Conservation (phyloP, 2,113 vertebrate species). For the Pantherophis guttatus region DNA sequence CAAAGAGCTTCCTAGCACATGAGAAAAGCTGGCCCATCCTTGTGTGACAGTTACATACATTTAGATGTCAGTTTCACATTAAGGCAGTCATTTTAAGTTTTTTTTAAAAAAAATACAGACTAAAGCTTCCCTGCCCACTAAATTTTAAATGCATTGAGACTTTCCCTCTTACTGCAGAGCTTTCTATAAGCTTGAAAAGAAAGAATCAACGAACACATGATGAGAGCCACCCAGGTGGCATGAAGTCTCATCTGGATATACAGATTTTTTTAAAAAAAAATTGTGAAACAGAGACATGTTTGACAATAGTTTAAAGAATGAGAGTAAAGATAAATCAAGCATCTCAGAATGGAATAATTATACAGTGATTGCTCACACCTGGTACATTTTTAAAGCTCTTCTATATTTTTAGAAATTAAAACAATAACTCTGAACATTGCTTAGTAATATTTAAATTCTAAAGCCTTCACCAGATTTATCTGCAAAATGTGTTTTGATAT, state of each 20-base stretch:
- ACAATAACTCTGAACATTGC: background rate
- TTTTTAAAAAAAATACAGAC: conserved; percentile 6
- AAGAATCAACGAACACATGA: conserved; percentile 2
- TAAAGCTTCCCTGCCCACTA: conserved; percentile 38
- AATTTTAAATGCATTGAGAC: conserved; percentile 19
- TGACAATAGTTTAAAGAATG: conserved; percentile 30
- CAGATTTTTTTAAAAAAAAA: conserved; percentile 18
- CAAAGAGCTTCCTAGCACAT: background rate
- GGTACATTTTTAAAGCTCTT: conserved; percentile 7
- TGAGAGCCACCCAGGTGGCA: conserved; percentile 34
- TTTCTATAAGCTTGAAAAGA: conserved; percentile 19
- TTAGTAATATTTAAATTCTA: background rate
- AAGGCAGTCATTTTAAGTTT: conserved; percentile 11
- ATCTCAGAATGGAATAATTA: conserved; percentile 47
- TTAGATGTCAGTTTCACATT: conserved; percentile 38
- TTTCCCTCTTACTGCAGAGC: conserved; percentile 19
- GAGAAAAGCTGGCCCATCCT: background rate
- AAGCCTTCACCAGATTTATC: background rate
- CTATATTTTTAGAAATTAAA: conserved; percentile 25
- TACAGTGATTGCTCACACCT: conserved; percentile 52
- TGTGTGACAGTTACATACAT: conserved; percentile 16
- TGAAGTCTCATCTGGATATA: conserved; percentile 42
- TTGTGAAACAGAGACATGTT: conserved; percentile 41
- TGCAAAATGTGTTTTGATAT: background rate
- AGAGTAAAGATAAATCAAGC: conserved; percentile 37